Evolutionary conservation across 1,140 invertebrate genomes (phyloP).

Genomic region (Gryllus bimaculatus): DNA sequence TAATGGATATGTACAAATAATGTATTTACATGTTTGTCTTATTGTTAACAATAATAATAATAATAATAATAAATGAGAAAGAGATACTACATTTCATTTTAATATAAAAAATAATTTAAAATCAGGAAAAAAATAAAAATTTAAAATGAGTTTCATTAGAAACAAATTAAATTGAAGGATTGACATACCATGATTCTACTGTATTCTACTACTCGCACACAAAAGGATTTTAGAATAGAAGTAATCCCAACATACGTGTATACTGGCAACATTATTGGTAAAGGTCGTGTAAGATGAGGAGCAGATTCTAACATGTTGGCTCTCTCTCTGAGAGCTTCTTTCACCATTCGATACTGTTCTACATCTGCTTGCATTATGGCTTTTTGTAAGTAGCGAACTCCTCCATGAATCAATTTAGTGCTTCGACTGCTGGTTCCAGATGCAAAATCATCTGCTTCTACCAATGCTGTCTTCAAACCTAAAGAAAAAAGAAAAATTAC

Average conservation of each 20-base stretch:
- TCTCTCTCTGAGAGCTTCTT: constrained; percentile 92
- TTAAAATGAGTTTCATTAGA: no score
- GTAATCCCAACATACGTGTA: constrained; percentile 66
- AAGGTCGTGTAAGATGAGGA: constrained; percentile 89
- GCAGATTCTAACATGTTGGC: constrained; percentile 90
- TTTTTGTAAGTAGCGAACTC: constrained; percentile 94
- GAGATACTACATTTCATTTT: no score
- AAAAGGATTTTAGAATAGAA: neutral
- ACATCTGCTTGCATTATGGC: constrained; percentile 90
- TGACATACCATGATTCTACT: neutral
- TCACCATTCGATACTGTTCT: constrained; percentile 95
- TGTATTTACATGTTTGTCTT: no score
- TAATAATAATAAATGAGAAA: no score
- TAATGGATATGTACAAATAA: no score
- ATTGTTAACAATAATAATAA: no score
- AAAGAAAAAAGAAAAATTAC: constrained; percentile 19
- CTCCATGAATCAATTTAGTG: constrained; percentile 99
- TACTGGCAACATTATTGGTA: constrained; percentile 97
- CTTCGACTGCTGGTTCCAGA: constrained; percentile 93
- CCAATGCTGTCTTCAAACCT: constrained; percentile 91
- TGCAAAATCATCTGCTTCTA: constrained; percentile 96
- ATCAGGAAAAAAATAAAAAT: neutral
- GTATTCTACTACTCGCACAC: neutral
- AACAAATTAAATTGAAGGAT: neutral
- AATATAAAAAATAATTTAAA: neutral